phyloP scores from a whole-genome alignment of 1,140 invertebrate genomes.

The Leptinotarsa lineolata region DNA sequence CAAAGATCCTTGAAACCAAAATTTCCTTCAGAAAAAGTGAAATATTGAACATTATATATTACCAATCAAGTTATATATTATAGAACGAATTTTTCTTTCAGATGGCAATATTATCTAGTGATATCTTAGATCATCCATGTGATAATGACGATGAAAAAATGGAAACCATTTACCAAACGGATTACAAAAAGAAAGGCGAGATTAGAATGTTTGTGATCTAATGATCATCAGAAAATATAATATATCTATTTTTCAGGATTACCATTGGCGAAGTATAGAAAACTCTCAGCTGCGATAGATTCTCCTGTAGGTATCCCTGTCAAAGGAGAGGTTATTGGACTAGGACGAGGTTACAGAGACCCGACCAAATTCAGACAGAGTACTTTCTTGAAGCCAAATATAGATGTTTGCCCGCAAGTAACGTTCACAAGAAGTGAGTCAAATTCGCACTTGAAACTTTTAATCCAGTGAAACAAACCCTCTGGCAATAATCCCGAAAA shows the following conservation, averaged over 20 bases:
- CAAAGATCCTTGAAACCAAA: too few relatives aligned
- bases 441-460: too few relatives aligned
- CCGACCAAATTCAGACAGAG: conserved; percentile 56
- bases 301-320: conserved; percentile 55
- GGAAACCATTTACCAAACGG: conserved; percentile 64
- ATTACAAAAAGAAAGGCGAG: conserved; percentile 62
- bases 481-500: too few relatives aligned
- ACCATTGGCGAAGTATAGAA: conserved; percentile 52
- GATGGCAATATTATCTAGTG: conserved; percentile 62
- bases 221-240: conserved; percentile 20
- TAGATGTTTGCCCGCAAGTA: conserved; percentile 55
- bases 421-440: conserved; percentile 52
- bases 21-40: too few relatives aligned
- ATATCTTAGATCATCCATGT: conserved; percentile 63
- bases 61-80: too few relatives aligned
- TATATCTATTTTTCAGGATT: conserved; percentile 44
- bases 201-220: not conserved
- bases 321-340: conserved; percentile 49
- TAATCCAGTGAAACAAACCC: too few relatives aligned
- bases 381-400: conserved; percentile 51
- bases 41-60: too few relatives aligned
- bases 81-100: conserved; percentile 40
- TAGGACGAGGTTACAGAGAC: conserved; percentile 57
- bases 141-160: conserved; percentile 63
- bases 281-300: conserved; percentile 56